A percentile compares a stretch with the other conserved stretches of the same genome.
Conservation (phyloP, 2,797 vertebrate species). For the Myotis daubentonii region DNA sequence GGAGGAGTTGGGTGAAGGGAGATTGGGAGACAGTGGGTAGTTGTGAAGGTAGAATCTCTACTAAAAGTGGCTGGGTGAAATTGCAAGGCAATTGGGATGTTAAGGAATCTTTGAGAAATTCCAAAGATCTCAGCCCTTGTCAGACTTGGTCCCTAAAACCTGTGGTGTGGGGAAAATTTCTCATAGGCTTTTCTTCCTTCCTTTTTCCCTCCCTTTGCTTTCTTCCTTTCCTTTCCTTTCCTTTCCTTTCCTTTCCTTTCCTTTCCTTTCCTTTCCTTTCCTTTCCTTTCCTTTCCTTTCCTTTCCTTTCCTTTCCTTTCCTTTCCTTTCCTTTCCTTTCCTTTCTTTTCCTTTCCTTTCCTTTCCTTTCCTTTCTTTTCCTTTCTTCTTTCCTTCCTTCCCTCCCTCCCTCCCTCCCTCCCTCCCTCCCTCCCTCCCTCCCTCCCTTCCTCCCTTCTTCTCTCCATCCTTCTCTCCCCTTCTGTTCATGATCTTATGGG, state of each 20-base stretch:
- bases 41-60: background rate
- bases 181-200: background rate
- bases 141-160: background rate
- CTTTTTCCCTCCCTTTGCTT: too few relatives aligned
- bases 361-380: too few relatives aligned
- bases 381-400: background rate
- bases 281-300: background rate
- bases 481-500: background rate
- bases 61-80: background rate
- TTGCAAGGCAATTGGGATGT: background rate
- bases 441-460: background rate
- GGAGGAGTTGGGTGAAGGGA: background rate
- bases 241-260: accelerated
- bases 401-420: background rate
- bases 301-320: too few relatives aligned
- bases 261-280: background rate
- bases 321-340: too few relatives aligned
- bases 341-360: too few relatives aligned
- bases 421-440: background rate
- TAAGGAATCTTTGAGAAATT: background rate
- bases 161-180: background rate
- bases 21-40: too few relatives aligned
- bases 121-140: background rate
- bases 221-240: background rate
- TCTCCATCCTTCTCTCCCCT: background rate